phyloP scores from a whole-genome alignment of 2,888 invertebrate species.

The Syrista parreyssii region DNA sequence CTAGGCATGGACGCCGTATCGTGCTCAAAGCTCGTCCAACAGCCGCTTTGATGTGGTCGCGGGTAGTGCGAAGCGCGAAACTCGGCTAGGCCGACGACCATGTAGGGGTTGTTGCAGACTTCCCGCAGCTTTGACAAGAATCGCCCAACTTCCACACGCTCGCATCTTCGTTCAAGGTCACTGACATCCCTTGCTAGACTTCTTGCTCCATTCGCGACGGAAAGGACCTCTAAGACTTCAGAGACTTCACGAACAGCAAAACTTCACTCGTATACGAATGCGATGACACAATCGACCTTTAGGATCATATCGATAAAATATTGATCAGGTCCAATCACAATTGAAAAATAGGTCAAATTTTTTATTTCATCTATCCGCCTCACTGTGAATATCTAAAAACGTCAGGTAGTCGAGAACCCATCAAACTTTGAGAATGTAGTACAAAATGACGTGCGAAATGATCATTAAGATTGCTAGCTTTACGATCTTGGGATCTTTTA shows the following conservation, averaged over 20 bases:
- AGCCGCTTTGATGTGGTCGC: slow-evolving; percentile 63
- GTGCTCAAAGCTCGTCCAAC: slow-evolving; percentile 62
- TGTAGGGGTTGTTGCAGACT: slow-evolving; percentile 48
- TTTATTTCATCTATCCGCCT: too few relatives aligned
- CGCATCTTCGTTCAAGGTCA: slow-evolving; percentile 11
- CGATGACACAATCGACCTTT: too few relatives aligned
- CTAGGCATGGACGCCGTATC: slow-evolving; percentile 59
- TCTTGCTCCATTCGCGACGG: not conserved
- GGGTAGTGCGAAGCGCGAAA: slow-evolving; percentile 61
- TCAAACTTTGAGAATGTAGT: too few relatives aligned
- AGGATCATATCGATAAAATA: too few relatives aligned
- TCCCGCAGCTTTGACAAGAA: slow-evolving; percentile 48
- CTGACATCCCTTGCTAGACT: not conserved
- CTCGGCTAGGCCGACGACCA: slow-evolving; percentile 41
- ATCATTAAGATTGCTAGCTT: too few relatives aligned
- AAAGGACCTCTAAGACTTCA: not conserved
- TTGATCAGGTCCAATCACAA: too few relatives aligned
- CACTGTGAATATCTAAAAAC: too few relatives aligned
- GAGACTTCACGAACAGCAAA: too few relatives aligned
- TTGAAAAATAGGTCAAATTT: not conserved
- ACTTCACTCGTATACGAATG: too few relatives aligned
- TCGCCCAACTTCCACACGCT: slow-evolving; percentile 42
- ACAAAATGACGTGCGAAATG: too few relatives aligned
- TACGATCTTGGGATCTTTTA: too few relatives aligned
- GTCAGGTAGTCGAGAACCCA: too few relatives aligned